Evolutionary conservation across 2,113 vertebrate species (phyloP), one percentile per base, ranked within the genome.

Genomic region (Seriola aureovittata): DNA sequence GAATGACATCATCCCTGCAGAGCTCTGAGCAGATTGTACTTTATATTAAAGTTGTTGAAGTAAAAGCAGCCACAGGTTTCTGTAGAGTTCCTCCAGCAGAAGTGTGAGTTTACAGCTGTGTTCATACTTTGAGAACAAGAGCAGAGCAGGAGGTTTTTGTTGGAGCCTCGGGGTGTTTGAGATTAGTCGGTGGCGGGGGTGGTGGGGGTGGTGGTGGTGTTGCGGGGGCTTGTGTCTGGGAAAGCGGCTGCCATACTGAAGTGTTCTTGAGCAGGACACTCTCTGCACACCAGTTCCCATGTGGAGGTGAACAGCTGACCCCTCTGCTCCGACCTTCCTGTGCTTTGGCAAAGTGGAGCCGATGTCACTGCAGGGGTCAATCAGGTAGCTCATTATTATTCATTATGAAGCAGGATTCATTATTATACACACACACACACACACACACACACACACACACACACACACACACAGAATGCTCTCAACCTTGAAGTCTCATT

Each of bases 361-460:
- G 4, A 6, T 66, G 46, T 54, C 25, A 65, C 75, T 67, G 85
- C 76, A 69, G 67, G 64, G 21, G 65, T 63, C 77, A 80, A 34
- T 80, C 68, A 73, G 16, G 68, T 44, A 29, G 36, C 63, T 46
- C 42, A 70, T 84, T 55, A 78, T 57, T 78, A 81, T 69, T 81
- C 69, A 77, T 77, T 58, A 80, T 69, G n/a, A 76, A 44, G 32
- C 32, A 29, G 21, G 40, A 48, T 42, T 71, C 62, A 72, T 82
- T 67, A 75, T 25, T 40, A 52, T 40, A 80, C 59, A 62, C 40
- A 42, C 40, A 42, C 40, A 42, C 40, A 40, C 40, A 42, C 40
- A 10, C 40, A 42, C 40, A 11, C 40, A 42, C 8, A 42, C 40
- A 42, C 40, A 10, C 40, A 8, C 40, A 10, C 8, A 42, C 40